Evolutionary conservation across 64 coral and sea anemone species (phyloP), one percentile per base, ranked within the genome.

Genomic region (Platygyra sinensis): DNA sequence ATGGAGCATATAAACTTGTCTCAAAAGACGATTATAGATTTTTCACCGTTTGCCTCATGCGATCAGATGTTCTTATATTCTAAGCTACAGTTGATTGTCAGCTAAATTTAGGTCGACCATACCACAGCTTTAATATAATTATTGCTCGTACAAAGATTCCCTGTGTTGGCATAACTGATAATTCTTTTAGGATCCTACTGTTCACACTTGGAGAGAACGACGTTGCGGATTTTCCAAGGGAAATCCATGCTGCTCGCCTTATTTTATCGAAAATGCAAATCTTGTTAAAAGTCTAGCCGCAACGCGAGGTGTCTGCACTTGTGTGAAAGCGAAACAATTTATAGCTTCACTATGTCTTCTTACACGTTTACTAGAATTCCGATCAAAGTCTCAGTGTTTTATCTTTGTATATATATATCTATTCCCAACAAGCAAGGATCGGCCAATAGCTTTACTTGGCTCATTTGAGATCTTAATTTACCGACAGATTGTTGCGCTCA

Each of bases 181-280:
- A 85, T 51, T 28, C 19, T 28, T 85, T 85, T 85, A 85, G n/a
- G 62, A 6, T 85, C 81, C 81, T 5, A 63, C 38, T 72, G 81
- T 85, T 85, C 33, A 20, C 63, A 14, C 63, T 85, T 50, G 31
- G 81, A 85, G 65, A 46, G 63, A 71, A 67, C 65, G 65, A 67
- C 60, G 2, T 65, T 83, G 79, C 36, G 60, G 61, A 83, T 83
- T 67, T 67, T 61, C 15, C 19, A 20, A n/a, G 19, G 57, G 28
- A 57, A 18, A 42, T 28, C 8, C 60, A 36, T 50, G 81, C 60
- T 72, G 62, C 20, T 83, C 7, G 65, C 24, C 0, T 69, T 0
- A 69, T 69, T n/a, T 69, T 69, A n/a, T 29, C 65, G 24, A 69
- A 69, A 69, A 11, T 25, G 9, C 11, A 57, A 57, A 57, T 57